Base-by-base conservation (phyloP, 1,140 invertebrate genomes). In the Drosophila setifemur region DNA sequence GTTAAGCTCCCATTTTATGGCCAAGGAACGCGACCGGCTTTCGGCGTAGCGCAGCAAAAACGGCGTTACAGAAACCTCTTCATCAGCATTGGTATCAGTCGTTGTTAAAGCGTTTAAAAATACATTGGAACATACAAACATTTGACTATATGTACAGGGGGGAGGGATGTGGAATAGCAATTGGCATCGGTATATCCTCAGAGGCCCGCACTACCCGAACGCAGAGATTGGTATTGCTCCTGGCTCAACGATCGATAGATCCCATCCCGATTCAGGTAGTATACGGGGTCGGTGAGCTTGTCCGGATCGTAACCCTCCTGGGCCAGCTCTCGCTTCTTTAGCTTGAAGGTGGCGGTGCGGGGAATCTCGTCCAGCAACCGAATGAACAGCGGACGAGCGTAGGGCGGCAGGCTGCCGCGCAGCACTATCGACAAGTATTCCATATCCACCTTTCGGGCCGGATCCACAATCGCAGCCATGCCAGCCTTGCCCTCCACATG, bases 391-490 rank as follows among this genome's bases (percentile, higher is more conserved):
- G 98, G 98, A 37, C 95, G 91, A 0, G 98, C 96, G 90, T 98
- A 99, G 0, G 92, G 54, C 1, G 98, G 97, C 9, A 99, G 91
- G 11, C 93, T 91, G 37, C 94, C 92, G 49, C 93, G 93, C 9
- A 97, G 90, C 12, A 93, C 93, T 55, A 92, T 90, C 0, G 92
- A 92, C n/a, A 97, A 91, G 11, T 92, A 79, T 7, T 92, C 83
- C 18, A 96, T 79, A 89, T 97, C 94, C 2, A 97, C 64, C 50
- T 92, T 93, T 12, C 92, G 91, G 1, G 94, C 91, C 2, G 93
- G 92, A 89, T 97, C 96, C 2, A 96, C 94, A 72, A 99, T 96
- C 9, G 97, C 96, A 8, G 94, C 97, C 98, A 99, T 99, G 14
- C 98, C 98, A 42, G 97, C 97, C 90, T 94, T 94, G 4, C 98